Evolutionary conservation across 1,140 invertebrate genomes (phyloP).

Genomic region (Caenorhabditis inopinata): DNA sequence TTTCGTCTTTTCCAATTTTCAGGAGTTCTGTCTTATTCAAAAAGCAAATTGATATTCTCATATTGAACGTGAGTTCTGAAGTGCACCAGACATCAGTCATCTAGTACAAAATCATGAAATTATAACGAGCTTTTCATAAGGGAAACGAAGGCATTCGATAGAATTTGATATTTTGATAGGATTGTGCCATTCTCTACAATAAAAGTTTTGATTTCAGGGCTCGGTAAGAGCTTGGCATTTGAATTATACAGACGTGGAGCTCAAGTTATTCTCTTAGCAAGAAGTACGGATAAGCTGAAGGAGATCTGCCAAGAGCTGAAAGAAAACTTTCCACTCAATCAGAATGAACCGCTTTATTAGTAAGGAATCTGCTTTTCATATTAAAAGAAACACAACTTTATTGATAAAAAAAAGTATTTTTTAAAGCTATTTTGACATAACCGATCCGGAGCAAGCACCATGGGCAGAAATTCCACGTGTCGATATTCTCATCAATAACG

Average conservation of each 20-base stretch:
- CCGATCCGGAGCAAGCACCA: constrained; percentile 40
- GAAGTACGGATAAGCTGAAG: constrained; percentile 62
- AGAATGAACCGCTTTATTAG: constrained; percentile 45
- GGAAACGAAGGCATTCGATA: neutral
- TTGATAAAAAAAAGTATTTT: neutral
- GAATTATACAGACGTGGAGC: constrained; percentile 51
- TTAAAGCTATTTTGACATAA: constrained; percentile 49
- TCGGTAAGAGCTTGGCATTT: constrained; percentile 46
- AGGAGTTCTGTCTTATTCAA: too few species aligned
- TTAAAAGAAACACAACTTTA: too few species aligned
- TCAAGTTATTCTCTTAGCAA: constrained; percentile 58
- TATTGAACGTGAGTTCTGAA: too few species aligned
- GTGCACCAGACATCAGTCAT: too few species aligned
- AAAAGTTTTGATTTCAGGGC: constrained; percentile 31
- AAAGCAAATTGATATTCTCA: too few species aligned
- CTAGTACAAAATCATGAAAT: too few species aligned
- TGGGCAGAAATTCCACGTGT: constrained; percentile 43
- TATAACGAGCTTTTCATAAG: too few species aligned
- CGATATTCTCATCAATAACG: constrained; percentile 52
- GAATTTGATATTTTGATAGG: neutral
- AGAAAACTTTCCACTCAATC: constrained; percentile 23
- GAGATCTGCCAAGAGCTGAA: constrained; percentile 54
- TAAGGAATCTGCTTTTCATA: neutral
- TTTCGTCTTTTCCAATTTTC: neutral
- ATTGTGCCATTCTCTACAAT: too few species aligned